These are phyloP conservation scores for Cheilosia urbana DNA, from an alignment of 2,888 invertebrate genomes.

Conservation along the genomic window DNA sequence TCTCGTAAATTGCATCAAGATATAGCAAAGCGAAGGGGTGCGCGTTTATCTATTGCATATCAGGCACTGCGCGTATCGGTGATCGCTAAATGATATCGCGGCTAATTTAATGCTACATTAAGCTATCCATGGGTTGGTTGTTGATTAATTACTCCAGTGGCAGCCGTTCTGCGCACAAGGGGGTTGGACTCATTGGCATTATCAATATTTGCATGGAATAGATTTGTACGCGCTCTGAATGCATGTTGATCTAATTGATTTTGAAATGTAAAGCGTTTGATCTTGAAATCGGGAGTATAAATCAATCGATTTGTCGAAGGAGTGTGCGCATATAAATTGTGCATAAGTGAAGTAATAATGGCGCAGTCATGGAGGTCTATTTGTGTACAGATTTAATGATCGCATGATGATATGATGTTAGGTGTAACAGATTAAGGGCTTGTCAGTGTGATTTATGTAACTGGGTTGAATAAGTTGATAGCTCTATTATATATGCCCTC, in stretches of 20 bases:
- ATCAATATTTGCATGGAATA: constrained; percentile 24
- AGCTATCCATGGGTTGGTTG: constrained; percentile 23
- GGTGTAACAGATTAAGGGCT: background rate
- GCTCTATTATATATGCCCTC: too few species aligned
- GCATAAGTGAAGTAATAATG: constrained; percentile 12
- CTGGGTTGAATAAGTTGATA: too few species aligned
- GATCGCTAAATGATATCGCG: constrained; percentile 18
- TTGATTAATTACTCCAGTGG: constrained; percentile 46
- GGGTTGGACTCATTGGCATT: constrained; percentile 10
- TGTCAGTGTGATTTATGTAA: background rate
- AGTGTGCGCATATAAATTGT: constrained; percentile 20
- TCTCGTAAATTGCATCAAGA: constrained; percentile 17
- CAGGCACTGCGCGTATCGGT: constrained; percentile 1
- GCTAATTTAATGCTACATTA: constrained; percentile 24
- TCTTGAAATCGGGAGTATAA: constrained; percentile 36
- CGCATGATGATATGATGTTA: constrained; percentile 1
- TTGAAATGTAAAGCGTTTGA: constrained; percentile 12
- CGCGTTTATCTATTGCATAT: constrained; percentile 3
- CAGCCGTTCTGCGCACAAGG: constrained; percentile 18
- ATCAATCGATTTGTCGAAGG: constrained; percentile 33
- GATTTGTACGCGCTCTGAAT: constrained; percentile 6
- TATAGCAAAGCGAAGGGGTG: constrained; percentile 1
- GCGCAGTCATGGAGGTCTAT: constrained; percentile 3
- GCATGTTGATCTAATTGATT: constrained; percentile 17
- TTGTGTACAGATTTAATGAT: background rate